Evolutionary conservation across 2,113 vertebrate species (phyloP).

Genomic region (Corapipo altera): DNA sequence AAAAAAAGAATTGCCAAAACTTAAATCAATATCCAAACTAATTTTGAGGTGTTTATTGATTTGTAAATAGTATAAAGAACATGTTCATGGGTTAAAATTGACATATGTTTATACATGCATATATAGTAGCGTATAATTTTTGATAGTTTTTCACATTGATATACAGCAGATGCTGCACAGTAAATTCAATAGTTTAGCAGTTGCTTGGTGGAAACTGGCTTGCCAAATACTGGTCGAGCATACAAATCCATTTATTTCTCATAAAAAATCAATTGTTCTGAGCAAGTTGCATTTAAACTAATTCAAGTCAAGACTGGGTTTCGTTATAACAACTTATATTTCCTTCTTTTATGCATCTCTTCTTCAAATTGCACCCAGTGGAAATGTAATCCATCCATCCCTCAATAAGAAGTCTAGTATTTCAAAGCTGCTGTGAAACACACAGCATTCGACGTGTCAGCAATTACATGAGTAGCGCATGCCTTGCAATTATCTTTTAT

Average conservation of each 20-base stretch:
- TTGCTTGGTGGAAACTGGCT: neutral
- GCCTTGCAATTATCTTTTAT: neutral
- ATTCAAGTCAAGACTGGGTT: neutral
- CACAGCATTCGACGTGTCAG: neutral
- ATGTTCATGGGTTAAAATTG: neutral
- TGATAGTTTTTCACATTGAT: neutral
- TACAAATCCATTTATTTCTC: neutral
- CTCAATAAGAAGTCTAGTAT: neutral
- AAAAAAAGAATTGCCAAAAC: neutral
- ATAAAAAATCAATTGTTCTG: neutral
- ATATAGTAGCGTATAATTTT: neutral
- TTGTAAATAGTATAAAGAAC: neutral
- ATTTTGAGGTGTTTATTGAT: neutral
- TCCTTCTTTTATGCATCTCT: neutral
- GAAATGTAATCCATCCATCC: conserved; percentile 8
- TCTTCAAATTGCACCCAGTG: neutral
- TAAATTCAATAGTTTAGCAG: neutral
- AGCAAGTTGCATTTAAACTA: neutral
- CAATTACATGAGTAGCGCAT: neutral
- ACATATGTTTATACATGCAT: neutral
- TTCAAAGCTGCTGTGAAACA: conserved; percentile 1
- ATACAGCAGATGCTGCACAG: neutral
- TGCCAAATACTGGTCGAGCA: neutral
- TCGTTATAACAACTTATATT: neutral
- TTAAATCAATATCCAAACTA: neutral